Percentiles rank a stretch among this genome's conserved stretches.
Evolutionary conservation across 2,797 vertebrate genomes (phyloP).

Genomic region (Sus cebifrons): DNA sequence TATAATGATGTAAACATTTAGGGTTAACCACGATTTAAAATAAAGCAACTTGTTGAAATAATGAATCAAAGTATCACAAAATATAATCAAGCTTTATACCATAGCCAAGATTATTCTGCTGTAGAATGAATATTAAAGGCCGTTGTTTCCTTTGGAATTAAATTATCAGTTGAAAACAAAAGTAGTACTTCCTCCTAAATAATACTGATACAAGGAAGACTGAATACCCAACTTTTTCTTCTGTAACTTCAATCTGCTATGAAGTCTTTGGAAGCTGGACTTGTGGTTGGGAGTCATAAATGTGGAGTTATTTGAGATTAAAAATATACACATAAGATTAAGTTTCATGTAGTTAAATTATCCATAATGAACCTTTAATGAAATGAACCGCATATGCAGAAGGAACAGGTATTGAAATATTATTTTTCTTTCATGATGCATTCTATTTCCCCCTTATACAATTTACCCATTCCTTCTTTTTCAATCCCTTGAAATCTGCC

Average conservation of each 20-base stretch:
- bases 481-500: background rate
- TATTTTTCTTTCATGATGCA: background rate
- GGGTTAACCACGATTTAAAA: constrained; percentile 49
- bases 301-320: constrained; percentile 1
- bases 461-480: background rate
- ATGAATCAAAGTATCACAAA: constrained; percentile 74
- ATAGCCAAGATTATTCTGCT: constrained; percentile 23
- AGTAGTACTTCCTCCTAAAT: constrained; percentile 40
- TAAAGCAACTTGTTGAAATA: constrained; percentile 70
- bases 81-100: constrained; percentile 80
- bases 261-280: background rate
- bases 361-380: background rate
- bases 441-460: background rate
- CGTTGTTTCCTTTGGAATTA: constrained; percentile 48
- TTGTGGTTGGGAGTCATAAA: background rate
- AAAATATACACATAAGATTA: background rate
- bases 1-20: constrained; percentile 63
- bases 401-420: background rate
- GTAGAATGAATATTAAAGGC: background rate
- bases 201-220: background rate
- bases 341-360: background rate
- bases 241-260: background rate
- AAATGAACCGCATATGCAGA: background rate
- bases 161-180: constrained; percentile 76
- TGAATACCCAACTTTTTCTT: background rate